Percentiles rank a stretch among this genome's conserved stretches.
These are phyloP conservation scores for Therioaphis trifolii DNA, from an alignment of 2,888 invertebrate species.

Conservation along the genomic window DNA sequence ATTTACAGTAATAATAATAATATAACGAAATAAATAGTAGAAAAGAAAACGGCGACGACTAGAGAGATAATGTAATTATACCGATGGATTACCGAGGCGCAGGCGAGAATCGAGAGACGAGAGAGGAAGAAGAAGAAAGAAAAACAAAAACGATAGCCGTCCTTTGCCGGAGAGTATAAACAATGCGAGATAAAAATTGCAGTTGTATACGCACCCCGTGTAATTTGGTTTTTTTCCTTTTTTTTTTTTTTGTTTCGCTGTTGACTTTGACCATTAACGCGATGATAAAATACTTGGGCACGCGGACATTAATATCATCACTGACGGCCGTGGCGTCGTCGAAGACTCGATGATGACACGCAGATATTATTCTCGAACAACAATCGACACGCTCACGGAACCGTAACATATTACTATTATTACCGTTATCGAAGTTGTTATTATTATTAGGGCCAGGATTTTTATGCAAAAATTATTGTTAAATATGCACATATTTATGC, in stretches of 20 bases:
- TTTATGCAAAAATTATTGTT: too few species aligned
- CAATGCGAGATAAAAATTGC: conserved; percentile 5
- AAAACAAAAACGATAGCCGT: neutral
- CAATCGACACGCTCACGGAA: neutral
- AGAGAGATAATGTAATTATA: conserved; percentile 22
- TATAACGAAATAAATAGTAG: neutral
- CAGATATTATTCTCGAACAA: neutral
- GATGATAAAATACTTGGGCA: conserved; percentile 15
- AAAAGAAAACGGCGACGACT: neutral
- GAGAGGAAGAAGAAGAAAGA: neutral
- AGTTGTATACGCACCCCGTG: neutral
- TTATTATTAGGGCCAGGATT: too few species aligned
- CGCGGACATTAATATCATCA: neutral
- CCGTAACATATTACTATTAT: neutral
- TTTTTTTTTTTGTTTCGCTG: neutral
- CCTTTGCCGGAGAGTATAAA: neutral
- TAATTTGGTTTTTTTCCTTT: neutral
- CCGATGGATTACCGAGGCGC: conserved; percentile 28
- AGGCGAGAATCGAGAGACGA: neutral
- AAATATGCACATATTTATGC: too few species aligned
- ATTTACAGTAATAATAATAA: conserved; percentile 19
- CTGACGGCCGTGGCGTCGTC: too few species aligned
- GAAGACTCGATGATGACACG: too few species aligned
- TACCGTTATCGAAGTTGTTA: too few species aligned
- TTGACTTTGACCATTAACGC: conserved; percentile 19